phyloP scores from a whole-genome alignment of 2,888 invertebrate genomes.

The Lomographa bimaculata region DNA sequence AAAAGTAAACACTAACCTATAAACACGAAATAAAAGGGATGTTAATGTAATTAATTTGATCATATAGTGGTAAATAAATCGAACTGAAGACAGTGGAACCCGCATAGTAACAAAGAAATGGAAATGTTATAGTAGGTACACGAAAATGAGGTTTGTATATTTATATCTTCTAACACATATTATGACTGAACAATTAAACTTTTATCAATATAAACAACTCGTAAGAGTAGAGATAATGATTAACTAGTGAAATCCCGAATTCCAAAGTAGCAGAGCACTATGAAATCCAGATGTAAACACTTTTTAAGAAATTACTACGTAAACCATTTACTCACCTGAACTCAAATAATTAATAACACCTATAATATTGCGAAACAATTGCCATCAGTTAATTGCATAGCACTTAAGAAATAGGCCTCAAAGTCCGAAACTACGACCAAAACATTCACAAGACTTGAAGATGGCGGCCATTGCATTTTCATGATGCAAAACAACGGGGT shows the following conservation, averaged over 20 bases:
- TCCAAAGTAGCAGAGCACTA: conserved; percentile 83
- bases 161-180: conserved; percentile 47
- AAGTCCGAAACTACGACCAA: conserved; percentile 84
- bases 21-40: conserved; percentile 34
- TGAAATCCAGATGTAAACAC: conserved; percentile 91
- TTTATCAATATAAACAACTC: conserved; percentile 28
- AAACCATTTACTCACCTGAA: conserved; percentile 67
- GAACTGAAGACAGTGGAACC: conserved; percentile 38
- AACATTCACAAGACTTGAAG: conserved; percentile 92
- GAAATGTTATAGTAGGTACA: conserved; percentile 67
- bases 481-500: conserved; percentile 89
- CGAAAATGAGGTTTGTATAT: conserved; percentile 74
- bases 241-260: conserved; percentile 76
- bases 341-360: conserved; percentile 60
- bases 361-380: conserved; percentile 70
- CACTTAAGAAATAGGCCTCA: conserved; percentile 72
- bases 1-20: conserved; percentile 79
- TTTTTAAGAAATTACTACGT: conserved; percentile 73
- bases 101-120: conserved; percentile 71
- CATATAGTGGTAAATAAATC: conserved; percentile 34
- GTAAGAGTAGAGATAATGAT: conserved; percentile 39
- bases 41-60: conserved; percentile 3
- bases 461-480: conserved; percentile 93
- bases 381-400: conserved; percentile 74
- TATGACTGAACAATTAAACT: conserved; percentile 44